Base-by-base conservation (phyloP, 2,888 invertebrate species). In the Pheosia tremula region DNA sequence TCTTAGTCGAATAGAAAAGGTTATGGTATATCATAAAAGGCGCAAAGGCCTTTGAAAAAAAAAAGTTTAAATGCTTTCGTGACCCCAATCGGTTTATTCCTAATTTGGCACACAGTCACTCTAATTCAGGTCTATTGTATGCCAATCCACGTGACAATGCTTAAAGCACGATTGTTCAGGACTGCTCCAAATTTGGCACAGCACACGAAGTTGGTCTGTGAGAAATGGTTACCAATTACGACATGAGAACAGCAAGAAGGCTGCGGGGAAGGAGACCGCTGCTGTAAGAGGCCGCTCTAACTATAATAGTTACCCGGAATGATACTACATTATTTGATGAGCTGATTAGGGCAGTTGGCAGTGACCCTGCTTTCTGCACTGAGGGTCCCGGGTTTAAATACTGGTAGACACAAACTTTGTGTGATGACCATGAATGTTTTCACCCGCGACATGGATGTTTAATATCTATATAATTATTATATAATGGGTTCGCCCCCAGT, bases 51-150 rank as follows among this genome's bases (percentile, higher is more conserved):
- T 55, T 7, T 39, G 11, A n/a, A 58, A 61, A 62, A 63, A 72
- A 56, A 61, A 65, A 37, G 10, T 37, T 39, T 39, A 39, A 64
- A 53, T 58, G 59, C 68, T 60, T 56, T 60, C 43, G 60, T 58
- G 60, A 56, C 62, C 60, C 64, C 63, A 70, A 74, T 69, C 72
- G 68, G 64, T 63, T 63, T 63, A 66, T 43, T 62, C 68, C 71
- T 61, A 71, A 68, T 72, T 77, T 74, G 71, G 77, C 66, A 65
- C 68, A 68, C 66, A 68, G 75, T 68, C 75, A 77, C 72, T 74
- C 63, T 62, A 70, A 74, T 77, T 74, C 62, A 61, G 64, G 59
- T 57, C 75, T 57, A 76, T 75, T 75, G 72, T 77, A 68, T 75
- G 72, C 72, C 77, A 77, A 77, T 66, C 66, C 59, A 58, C 38